Evolutionary conservation across 2,888 invertebrate species (phyloP).

Genomic region (Heteromyza rotundicornis): DNA sequence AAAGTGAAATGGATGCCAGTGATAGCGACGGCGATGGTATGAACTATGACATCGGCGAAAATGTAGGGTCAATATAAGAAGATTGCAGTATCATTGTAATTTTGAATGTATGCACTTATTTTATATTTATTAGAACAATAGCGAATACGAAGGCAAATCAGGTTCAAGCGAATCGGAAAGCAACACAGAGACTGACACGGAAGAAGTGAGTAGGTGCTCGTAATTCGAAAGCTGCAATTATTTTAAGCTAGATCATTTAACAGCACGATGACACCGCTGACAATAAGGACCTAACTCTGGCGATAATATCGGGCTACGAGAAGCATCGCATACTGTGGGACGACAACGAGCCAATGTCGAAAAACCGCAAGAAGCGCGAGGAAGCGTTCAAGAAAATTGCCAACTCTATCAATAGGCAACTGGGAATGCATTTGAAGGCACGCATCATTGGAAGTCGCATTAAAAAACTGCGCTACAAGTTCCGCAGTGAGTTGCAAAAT

Average conservation of each 20-base stretch:
- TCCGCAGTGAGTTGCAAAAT: not conserved
- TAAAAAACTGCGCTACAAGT: not conserved
- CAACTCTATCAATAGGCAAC: not conserved
- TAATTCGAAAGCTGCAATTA: no score
- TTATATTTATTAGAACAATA: no score
- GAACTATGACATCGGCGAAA: no score
- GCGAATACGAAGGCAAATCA: no score
- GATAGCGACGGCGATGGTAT: no score
- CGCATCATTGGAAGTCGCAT: conserved; percentile 3
- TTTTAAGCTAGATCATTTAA: no score
- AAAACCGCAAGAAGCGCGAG: not conserved
- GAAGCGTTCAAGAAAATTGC: not conserved
- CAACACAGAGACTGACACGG: not conserved
- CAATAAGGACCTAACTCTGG: not conserved
- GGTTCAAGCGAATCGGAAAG: not conserved
- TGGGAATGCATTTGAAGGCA: not conserved
- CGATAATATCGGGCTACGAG: not conserved
- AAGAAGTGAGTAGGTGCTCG: no score
- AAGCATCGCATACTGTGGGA: conserved; percentile 1
- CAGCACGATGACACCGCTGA: not conserved
- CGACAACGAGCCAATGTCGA: not conserved
- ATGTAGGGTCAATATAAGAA: no score
- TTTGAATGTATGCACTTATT: no score
- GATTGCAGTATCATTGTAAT: no score
- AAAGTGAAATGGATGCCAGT: no score